A percentile compares a stretch with the other conserved stretches of the same genome.
Evolutionary conservation across 2,113 vertebrate species (phyloP).

Genomic region (Xenotilapia longispinis): DNA sequence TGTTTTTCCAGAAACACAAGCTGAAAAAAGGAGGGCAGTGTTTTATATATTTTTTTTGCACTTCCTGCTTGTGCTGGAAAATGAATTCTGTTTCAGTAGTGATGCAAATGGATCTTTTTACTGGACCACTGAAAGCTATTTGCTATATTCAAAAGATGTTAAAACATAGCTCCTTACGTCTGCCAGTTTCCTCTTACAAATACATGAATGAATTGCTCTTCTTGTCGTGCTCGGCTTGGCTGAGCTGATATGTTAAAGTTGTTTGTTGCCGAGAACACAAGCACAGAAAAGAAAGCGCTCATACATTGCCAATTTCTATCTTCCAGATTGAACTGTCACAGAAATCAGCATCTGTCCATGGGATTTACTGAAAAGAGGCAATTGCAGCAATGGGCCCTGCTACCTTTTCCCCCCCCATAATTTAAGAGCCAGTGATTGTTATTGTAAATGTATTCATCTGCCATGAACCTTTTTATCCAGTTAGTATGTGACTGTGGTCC

Average conservation of each 20-base stretch:
- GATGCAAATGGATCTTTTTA: background rate
- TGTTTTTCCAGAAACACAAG: background rate
- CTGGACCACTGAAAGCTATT: background rate
- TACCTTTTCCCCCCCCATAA: accelerated
- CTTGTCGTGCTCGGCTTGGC: background rate
- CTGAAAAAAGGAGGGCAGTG: background rate
- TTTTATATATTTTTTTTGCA: background rate
- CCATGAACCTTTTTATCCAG: background rate
- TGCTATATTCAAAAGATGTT: background rate
- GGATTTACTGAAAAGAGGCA: background rate
- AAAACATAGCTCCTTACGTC: background rate
- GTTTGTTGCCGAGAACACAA: background rate
- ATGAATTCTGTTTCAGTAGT: background rate
- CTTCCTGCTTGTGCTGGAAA: background rate
- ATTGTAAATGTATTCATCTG: background rate
- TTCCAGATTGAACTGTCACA: background rate
- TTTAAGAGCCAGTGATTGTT: background rate
- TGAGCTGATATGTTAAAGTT: background rate
- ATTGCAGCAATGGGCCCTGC: background rate
- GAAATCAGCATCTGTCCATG: background rate
- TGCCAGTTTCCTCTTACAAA: background rate
- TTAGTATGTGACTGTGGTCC: background rate
- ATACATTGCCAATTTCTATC: background rate
- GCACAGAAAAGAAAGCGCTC: background rate
- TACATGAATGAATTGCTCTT: background rate